These are phyloP conservation scores for Ctenodactylus gundi DNA, from an alignment of 2,113 vertebrate genomes.

Conservation along the genomic window DNA sequence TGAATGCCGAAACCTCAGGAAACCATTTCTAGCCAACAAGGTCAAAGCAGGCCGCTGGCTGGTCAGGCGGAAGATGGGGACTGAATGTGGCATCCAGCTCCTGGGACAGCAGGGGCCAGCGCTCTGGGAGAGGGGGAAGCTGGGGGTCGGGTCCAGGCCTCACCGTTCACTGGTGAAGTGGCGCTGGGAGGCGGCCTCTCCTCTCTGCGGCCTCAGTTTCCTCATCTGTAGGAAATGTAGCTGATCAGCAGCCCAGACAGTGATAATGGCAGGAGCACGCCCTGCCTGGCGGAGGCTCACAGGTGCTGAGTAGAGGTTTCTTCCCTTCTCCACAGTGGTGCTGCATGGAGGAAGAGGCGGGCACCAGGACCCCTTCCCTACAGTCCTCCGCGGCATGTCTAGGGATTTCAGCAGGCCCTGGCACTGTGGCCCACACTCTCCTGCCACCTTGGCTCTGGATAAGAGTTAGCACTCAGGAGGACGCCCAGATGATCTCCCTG, in stretches of 20 bases:
- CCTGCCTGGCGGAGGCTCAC: background rate
- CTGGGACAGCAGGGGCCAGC: background rate
- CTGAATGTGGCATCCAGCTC: background rate
- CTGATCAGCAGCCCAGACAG: background rate
- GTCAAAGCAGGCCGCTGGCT: background rate
- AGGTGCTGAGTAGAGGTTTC: constrained; percentile 48
- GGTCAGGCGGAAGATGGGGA: background rate
- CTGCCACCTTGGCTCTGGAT: background rate
- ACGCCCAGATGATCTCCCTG: background rate
- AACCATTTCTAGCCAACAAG: background rate
- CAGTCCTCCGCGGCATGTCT: background rate
- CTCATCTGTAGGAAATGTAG: constrained; percentile 16
- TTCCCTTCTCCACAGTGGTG: background rate
- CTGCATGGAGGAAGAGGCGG: background rate
- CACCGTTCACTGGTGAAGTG: rapidly evolving
- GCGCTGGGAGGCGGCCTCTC: too few species aligned
- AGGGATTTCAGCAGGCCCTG: background rate
- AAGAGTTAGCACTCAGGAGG: background rate
- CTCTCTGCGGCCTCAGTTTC: background rate
- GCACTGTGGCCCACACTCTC: too few species aligned
- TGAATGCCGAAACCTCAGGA: background rate
- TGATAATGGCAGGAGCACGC: background rate
- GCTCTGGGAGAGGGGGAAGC: background rate
- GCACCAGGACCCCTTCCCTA: background rate
- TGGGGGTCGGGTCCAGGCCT: background rate